phyloP scores from a whole-genome alignment of 2,888 invertebrate genomes.

The Torymus tubicola region DNA sequence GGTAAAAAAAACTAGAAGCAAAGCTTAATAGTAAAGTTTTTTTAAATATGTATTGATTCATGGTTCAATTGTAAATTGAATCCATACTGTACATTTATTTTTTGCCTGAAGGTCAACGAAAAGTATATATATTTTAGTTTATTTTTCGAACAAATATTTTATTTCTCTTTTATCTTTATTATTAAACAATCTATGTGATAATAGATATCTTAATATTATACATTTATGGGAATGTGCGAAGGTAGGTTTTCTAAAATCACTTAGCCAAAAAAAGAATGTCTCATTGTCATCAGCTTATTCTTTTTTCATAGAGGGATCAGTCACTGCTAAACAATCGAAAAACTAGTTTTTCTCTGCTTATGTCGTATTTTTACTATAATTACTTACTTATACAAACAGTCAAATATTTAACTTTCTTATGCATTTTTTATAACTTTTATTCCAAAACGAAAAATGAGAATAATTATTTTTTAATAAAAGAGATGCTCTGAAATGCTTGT shows the following conservation, averaged over 20 bases:
- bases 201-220: slow-evolving; percentile 39
- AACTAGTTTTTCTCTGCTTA: slow-evolving; percentile 36
- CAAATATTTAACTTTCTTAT: slow-evolving; percentile 39
- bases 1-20: not conserved
- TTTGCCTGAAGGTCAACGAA: not conserved
- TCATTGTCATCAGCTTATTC: slow-evolving; percentile 43
- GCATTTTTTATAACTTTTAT: slow-evolving; percentile 14
- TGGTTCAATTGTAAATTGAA: not conserved
- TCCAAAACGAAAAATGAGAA: not conserved
- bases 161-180: slow-evolving; percentile 6
- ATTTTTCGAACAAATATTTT: not conserved
- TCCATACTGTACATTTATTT: not conserved
- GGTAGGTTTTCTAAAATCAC: slow-evolving; percentile 48
- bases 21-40: no score
- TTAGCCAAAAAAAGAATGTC: slow-evolving; percentile 16
- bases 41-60: not conserved
- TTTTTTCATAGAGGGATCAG: slow-evolving; percentile 9
- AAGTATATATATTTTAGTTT: not conserved
- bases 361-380: slow-evolving; percentile 30
- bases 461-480: not conserved
- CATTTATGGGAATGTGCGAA: slow-evolving; percentile 27
- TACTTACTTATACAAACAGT: slow-evolving; percentile 41
- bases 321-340: slow-evolving; percentile 13
- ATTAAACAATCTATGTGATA: slow-evolving; percentile 48
- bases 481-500: slow-evolving; percentile 24